Conservation (phyloP, 2,113 vertebrate species). For the Syngnathus scovelli region DNA sequence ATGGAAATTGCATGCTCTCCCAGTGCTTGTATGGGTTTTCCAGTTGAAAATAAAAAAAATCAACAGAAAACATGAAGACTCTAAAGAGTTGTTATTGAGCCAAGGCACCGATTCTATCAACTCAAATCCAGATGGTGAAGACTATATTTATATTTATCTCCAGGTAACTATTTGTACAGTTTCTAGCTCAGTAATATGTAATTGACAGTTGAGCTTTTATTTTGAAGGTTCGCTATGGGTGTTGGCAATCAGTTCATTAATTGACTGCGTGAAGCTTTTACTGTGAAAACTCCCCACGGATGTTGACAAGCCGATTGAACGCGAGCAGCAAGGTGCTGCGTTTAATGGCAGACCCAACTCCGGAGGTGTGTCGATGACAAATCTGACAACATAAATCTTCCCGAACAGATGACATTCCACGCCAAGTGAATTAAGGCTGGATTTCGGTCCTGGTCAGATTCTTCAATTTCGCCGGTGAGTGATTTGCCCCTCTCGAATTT, state of each 20-base stretch:
- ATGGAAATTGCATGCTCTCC: too few relatives aligned
- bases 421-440: constrained; percentile 5
- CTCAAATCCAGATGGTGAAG: neutral
- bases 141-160: neutral
- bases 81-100: too few relatives aligned
- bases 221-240: constrained; percentile 19
- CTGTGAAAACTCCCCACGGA: constrained; percentile 21
- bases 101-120: neutral
- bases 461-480: constrained; percentile 39
- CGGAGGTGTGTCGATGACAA: constrained; percentile 22
- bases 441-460: constrained; percentile 25
- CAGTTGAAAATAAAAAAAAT: too few relatives aligned
- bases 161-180: neutral
- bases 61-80: too few relatives aligned
- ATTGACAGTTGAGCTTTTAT: neutral
- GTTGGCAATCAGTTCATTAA: neutral
- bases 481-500: neutral
- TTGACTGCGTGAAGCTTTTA: neutral
- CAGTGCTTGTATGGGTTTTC: too few relatives aligned
- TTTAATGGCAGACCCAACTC: neutral
- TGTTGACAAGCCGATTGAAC: constrained; percentile 14
- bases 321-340: neutral
- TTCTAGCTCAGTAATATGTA: too few relatives aligned
- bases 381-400: neutral
- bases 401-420: constrained; percentile 6